Conservation (phyloP, 2,888 invertebrate genomes). For the Melieria omissa region DNA sequence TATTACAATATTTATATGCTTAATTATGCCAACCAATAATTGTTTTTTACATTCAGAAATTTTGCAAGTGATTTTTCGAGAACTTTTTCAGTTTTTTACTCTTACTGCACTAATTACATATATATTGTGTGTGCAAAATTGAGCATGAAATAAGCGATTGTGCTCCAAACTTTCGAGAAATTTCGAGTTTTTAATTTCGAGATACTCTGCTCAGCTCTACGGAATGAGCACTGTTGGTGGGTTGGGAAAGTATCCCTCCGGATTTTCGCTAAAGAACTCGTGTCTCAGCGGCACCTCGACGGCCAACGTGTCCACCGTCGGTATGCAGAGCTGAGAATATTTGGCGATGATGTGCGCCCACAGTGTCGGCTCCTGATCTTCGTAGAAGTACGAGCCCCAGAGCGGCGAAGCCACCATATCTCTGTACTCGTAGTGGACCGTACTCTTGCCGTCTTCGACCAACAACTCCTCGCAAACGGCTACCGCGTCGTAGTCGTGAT, state of each 20-base stretch:
- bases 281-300: conserved; percentile 69
- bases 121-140: too few relatives aligned
- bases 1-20: too few relatives aligned
- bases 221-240: conserved; percentile 29
- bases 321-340: conserved; percentile 75
- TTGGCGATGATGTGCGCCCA: conserved; percentile 75
- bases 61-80: too few relatives aligned
- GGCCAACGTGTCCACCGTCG: conserved; percentile 72
- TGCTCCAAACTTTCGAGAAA: too few relatives aligned
- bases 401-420: conserved; percentile 69
- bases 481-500: conserved; percentile 74
- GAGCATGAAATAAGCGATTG: too few relatives aligned
- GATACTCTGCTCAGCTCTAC: too few relatives aligned
- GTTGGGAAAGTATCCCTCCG: conserved; percentile 65
- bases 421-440: conserved; percentile 65
- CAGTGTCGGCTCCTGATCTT: conserved; percentile 68
- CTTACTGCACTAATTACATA: too few relatives aligned
- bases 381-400: conserved; percentile 78
- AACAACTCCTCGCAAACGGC: conserved; percentile 78
- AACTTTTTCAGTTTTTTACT: too few relatives aligned
- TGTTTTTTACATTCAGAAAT: too few relatives aligned
- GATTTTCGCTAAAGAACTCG: conserved; percentile 58
- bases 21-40: too few relatives aligned
- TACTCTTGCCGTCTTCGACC: conserved; percentile 69
- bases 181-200: too few relatives aligned